phyloP scores from a whole-genome alignment of 2,113 vertebrate genomes.

The Rhea americana region DNA sequence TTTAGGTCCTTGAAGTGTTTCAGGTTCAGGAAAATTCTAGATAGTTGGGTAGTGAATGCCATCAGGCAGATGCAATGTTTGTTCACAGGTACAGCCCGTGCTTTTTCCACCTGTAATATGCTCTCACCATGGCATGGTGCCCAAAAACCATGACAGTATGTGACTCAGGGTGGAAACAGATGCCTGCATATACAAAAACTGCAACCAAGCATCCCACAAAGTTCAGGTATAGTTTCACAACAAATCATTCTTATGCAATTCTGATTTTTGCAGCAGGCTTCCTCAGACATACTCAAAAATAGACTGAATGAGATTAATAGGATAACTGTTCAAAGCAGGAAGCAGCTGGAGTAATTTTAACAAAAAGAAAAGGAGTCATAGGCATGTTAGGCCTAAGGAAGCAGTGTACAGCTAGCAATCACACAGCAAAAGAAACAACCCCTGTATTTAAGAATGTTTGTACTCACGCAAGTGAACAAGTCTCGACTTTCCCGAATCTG shows the following conservation, averaged over 20 bases:
- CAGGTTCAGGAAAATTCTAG: neutral
- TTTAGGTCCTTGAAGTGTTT: neutral
- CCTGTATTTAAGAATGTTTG: neutral
- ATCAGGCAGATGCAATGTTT: rapidly evolving
- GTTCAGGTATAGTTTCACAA: neutral
- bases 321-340: neutral
- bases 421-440: neutral
- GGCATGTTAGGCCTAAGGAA: neutral
- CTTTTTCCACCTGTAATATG: neutral
- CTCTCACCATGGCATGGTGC: neutral
- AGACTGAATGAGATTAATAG: neutral
- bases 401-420: neutral
- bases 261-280: neutral
- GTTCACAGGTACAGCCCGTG: neutral
- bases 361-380: neutral
- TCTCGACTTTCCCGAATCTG: slow-evolving; percentile 80
- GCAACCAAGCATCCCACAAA: neutral
- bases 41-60: rapidly evolving
- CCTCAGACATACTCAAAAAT: neutral
- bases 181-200: neutral
- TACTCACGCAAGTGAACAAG: slow-evolving; percentile 91
- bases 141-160: rapidly evolving
- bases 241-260: neutral
- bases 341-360: neutral
- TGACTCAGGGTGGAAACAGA: neutral